phyloP scores from a whole-genome alignment of 2,797 vertebrate species.

The Phoebastria nigripes region DNA sequence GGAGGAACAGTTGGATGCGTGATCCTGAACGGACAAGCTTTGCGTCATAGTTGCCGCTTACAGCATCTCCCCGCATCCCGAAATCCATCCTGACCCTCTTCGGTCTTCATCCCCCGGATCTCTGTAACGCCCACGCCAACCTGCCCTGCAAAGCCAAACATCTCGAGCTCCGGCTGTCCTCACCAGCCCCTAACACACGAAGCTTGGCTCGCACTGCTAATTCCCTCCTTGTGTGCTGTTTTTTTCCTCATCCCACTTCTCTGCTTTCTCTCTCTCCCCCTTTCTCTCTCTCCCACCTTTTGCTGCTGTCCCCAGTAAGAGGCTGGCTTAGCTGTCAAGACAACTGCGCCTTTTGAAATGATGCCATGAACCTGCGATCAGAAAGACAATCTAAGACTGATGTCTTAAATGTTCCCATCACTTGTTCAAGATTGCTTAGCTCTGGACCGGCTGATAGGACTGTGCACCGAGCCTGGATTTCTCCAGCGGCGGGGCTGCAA shows the following conservation, averaged over 20 bases:
- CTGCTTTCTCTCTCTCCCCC: neutral
- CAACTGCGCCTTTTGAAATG: neutral
- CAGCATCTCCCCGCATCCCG: constrained; percentile 13
- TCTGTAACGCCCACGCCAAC: neutral
- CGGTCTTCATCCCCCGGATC: neutral
- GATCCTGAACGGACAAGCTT: constrained; percentile 44
- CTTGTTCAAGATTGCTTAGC: neutral
- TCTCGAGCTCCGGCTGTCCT: neutral
- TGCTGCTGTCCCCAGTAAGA: constrained; percentile 1
- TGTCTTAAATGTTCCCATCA: neutral
- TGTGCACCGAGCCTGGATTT: neutral
- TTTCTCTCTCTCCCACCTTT: neutral
- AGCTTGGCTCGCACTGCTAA: neutral
- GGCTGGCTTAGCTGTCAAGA: constrained; percentile 37
- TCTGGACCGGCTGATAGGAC: neutral
- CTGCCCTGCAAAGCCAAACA: neutral
- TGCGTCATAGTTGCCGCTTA: constrained; percentile 45
- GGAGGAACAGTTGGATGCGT: constrained; percentile 46
- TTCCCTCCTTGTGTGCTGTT: neutral
- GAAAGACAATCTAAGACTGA: neutral
- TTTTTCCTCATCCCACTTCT: neutral
- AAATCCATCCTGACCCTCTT: constrained; percentile 8
- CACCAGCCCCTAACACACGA: neutral
- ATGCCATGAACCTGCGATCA: neutral
- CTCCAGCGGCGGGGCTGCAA: neutral